Conservation (phyloP, 1,140 invertebrate species). For the Listronotus bonariensis region DNA sequence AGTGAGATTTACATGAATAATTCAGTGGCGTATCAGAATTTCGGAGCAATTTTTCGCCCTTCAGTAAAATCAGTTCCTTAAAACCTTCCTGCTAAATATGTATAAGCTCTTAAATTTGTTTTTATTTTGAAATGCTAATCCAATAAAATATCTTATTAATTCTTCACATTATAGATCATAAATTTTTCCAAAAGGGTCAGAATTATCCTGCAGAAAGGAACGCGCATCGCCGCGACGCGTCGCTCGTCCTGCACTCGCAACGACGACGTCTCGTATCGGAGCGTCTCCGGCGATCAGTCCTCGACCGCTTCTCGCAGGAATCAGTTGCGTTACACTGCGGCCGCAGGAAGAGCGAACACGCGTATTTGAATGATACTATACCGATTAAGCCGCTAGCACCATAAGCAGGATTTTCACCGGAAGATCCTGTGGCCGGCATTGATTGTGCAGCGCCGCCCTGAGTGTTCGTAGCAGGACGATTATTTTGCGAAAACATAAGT, state of each 20-base stretch:
- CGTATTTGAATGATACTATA: constrained; percentile 20
- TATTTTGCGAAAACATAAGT: background rate
- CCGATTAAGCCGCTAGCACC: background rate
- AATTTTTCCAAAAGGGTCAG: background rate
- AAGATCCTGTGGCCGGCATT: constrained; percentile 11
- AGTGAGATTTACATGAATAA: too few species aligned
- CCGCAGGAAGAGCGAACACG: constrained; percentile 16
- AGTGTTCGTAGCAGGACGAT: background rate
- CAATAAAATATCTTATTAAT: background rate
- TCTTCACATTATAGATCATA: background rate
- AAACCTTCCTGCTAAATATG: too few species aligned
- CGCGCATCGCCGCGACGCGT: constrained; percentile 12
- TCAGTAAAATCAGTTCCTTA: too few species aligned
- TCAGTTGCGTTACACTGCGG: constrained; percentile 20
- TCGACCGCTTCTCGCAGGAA: constrained; percentile 26
- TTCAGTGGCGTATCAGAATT: too few species aligned
- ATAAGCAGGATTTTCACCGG: constrained; percentile 4
- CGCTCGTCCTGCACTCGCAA: constrained; percentile 24
- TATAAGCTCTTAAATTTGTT: too few species aligned
- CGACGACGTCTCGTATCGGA: constrained; percentile 25
- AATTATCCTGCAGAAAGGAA: constrained; percentile 13
- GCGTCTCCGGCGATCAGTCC: constrained; percentile 21
- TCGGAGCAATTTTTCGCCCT: too few species aligned
- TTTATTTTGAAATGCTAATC: too few species aligned
- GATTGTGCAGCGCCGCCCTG: constrained; percentile 1